Evolutionary conservation across 2,113 vertebrate species (phyloP), one percentile per base, ranked within the genome.

Genomic region (Zosterops borbonicus): DNA sequence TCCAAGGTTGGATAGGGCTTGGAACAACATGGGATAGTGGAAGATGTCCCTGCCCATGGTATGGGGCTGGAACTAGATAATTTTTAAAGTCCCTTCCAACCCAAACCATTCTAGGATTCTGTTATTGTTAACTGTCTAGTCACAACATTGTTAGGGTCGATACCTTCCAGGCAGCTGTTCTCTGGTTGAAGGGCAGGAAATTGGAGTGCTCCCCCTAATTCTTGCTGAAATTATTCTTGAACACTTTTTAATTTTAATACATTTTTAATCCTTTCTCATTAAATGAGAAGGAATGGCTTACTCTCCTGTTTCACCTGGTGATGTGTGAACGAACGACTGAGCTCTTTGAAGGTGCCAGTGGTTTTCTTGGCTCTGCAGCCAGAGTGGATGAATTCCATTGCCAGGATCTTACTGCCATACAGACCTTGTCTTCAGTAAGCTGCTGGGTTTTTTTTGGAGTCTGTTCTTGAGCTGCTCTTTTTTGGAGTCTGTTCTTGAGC

Each of bases 1-100:
- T 28, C 11, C 31, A 42, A 16, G 31, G 25, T 3, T 42, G 42
- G 71, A 42, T 0, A 0, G 35, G 35, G 31, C 7, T 50, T 70
- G 71, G 49, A 69, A 8, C 42, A 77, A 4, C 6, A 5, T 77
- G 71, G 49, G 31, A 1, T 14, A 20, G 49, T 50, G 87, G 42
- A 8, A 56, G 12, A 10, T 70, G 56, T 49, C 42, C 42, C 42
- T 70, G 56, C 41, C 18, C 9, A 28, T 69, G 49, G 31, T 5
- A 12, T 18, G 25, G 31, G 8, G 7, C 29, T 35, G 64, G 56
- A 73, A 49, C 5, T 42, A 33, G 22, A 8, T 70, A 9, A 27
- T 42, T 35, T 69, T 63, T 63, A 5, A 42, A 55, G 35, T 70
- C 8, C 5, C 4, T 83, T 83, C 35, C 25, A 63, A 12, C 71